Evolutionary conservation across 2,113 vertebrate genomes (phyloP).

Genomic region (Etia nguti): DNA sequence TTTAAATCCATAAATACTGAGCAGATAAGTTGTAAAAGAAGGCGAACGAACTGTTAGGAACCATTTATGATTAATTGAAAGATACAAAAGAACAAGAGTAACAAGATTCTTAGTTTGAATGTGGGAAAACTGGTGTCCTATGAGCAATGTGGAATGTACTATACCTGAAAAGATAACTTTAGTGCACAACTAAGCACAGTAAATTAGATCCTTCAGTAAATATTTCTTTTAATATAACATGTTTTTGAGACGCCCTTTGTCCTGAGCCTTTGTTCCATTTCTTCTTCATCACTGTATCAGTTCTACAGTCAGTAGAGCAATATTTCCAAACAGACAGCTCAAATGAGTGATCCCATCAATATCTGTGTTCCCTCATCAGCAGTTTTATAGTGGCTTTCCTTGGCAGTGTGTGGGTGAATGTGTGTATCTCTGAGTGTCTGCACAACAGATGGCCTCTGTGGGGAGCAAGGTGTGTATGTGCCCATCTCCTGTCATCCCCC

Average conservation of each 20-base stretch:
- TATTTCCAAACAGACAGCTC: constrained; percentile 11
- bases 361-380: constrained; percentile 23
- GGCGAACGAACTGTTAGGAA: neutral
- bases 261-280: neutral
- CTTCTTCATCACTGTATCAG: neutral
- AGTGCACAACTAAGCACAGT: neutral
- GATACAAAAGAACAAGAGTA: neutral
- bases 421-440: neutral
- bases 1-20: neutral
- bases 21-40: neutral
- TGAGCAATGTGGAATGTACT: neutral
- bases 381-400: constrained; percentile 24
- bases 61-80: neutral
- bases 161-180: neutral
- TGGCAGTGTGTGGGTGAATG: neutral
- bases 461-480: constrained; percentile 60
- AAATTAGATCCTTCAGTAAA: neutral
- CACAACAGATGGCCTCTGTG: constrained; percentile 67
- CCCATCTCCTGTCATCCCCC: constrained; percentile 56
- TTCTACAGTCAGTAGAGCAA: neutral
- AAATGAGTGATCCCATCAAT: constrained; percentile 27
- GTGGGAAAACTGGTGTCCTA: neutral
- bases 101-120: neutral
- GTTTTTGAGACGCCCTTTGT: neutral
- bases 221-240: neutral